Evolutionary conservation across 2,888 invertebrate genomes (phyloP), one percentile per base, ranked within the genome.

Genomic region (Andrena praecox): DNA sequence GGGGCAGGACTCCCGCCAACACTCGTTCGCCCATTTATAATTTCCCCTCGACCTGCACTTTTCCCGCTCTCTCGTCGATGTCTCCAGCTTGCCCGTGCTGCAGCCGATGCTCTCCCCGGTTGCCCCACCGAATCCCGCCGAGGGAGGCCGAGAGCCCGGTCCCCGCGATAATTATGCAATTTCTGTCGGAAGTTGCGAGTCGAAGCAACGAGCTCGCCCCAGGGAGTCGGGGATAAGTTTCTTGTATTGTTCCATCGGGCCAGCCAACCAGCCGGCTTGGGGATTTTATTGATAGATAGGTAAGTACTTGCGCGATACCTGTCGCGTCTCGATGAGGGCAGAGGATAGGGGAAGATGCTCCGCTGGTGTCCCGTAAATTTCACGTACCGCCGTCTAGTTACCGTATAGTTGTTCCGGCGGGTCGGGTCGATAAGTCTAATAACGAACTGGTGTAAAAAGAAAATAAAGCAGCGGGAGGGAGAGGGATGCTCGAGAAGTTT

Each of bases 161-260:
- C 59, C n/a, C 12, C 62, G 71, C 71, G 78, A 77, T 82, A 85
- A 82, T 85, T 85, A 77, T 75, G 85, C 85, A 82, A 77, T 85
- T 82, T 27, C 82, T 69, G 67, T 27, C 16, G 69, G 63, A 60
- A 74, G 71, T 77, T 81, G 20, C 63, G 59, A 63, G 62, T 56
- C 62, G 62, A 35, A 35, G 50, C 62, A 27, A 50, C 68, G 70
- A 59, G 62, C 35, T 71, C 67, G 71, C 72, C 69, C 16, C 67
- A 42, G 62, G 69, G 70, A 84, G 74, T 80, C 73, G 60, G 27
- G 70, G 42, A 64, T 64, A 74, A 74, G 81, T 84, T 77, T 71
- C 66, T 77, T 48, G 68, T 64, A 74, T 77, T 72, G 69, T 82
- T 70, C 64, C 68, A 24, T n/a, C 29, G 50, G 56, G 16, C 70